These are phyloP conservation scores for Bombus ignitus DNA, from an alignment of 1,140 invertebrate genomes.

Conservation along the genomic window DNA sequence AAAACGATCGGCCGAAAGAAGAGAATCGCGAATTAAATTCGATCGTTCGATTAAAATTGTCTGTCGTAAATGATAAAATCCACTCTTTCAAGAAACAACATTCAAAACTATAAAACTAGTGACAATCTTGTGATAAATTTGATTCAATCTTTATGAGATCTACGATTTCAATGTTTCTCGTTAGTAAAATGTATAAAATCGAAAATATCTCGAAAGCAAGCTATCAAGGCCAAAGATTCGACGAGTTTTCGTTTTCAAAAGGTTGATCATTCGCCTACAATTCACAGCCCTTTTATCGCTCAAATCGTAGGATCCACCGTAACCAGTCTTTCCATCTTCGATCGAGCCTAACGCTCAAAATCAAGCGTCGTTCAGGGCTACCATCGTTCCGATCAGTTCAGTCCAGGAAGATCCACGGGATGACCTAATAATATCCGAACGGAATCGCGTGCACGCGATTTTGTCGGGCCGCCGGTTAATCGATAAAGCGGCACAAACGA, in stretches of 20 bases:
- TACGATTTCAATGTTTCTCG: too few species aligned
- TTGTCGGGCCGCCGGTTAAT: slow-evolving; percentile 40
- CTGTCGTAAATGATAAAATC: background rate
- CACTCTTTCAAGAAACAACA: too few species aligned
- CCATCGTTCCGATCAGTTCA: background rate
- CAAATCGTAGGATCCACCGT: too few species aligned
- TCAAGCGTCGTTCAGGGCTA: background rate
- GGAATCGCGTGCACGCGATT: slow-evolving; percentile 36
- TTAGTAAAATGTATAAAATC: background rate
- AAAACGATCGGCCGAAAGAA: background rate
- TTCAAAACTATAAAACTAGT: too few species aligned
- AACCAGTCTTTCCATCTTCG: too few species aligned
- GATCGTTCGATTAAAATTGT: background rate
- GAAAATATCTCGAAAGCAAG: background rate
- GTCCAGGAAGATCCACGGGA: background rate
- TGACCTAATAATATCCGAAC: slow-evolving; percentile 41
- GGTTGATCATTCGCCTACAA: background rate
- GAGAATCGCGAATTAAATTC: slow-evolving; percentile 9
- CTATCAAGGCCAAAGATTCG: background rate
- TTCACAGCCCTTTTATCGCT: background rate
- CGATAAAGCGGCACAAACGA: slow-evolving; percentile 44
- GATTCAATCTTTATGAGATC: too few species aligned
- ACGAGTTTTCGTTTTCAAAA: background rate
- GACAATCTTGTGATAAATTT: too few species aligned
- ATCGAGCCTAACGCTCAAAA: background rate